These are phyloP conservation scores for Macrotrachela quadricornifera DNA, from an alignment of 1,140 invertebrate genomes.

Conservation along the genomic window DNA sequence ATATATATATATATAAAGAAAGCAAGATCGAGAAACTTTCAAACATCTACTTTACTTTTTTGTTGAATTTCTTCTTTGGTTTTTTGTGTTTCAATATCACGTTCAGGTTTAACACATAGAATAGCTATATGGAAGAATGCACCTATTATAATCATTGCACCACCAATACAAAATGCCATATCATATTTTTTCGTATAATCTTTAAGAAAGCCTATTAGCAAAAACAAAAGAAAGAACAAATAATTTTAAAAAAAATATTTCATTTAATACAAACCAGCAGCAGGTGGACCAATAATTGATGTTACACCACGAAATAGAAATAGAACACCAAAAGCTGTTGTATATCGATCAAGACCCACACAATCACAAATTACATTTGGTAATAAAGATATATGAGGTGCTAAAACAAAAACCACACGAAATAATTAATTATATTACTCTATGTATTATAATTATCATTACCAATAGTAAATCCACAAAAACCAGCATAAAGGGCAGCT, in stretches of 20 bases:
- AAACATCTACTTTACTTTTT: no score
- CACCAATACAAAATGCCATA: conserved; percentile 68
- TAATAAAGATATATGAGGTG: conserved; percentile 77
- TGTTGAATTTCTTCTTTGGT: no score
- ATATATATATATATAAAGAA: no score
- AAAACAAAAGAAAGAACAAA: conserved; percentile 24
- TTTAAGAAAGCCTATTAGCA: conserved; percentile 48
- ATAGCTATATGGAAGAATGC: conserved; percentile 49
- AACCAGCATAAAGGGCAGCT: no score
- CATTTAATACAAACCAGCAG: conserved; percentile 28
- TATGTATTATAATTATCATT: neutral
- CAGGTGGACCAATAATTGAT: conserved; percentile 46
- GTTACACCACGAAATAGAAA: conserved; percentile 75
- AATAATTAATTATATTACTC: neutral
- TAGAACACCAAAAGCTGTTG: conserved; percentile 73
- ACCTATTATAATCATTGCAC: conserved; percentile 58
- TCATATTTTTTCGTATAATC: conserved; percentile 59
- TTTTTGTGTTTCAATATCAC: no score
- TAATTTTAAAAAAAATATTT: conserved; percentile 9
- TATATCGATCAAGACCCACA: conserved; percentile 67
- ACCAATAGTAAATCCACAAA: conserved; percentile 2
- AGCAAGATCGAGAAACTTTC: no score
- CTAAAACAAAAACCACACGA: conserved; percentile 35
- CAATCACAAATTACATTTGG: conserved; percentile 82
- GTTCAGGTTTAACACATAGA: no score